Base-by-base conservation (phyloP, 2,888 invertebrate species). In the Tridacna crocea region DNA sequence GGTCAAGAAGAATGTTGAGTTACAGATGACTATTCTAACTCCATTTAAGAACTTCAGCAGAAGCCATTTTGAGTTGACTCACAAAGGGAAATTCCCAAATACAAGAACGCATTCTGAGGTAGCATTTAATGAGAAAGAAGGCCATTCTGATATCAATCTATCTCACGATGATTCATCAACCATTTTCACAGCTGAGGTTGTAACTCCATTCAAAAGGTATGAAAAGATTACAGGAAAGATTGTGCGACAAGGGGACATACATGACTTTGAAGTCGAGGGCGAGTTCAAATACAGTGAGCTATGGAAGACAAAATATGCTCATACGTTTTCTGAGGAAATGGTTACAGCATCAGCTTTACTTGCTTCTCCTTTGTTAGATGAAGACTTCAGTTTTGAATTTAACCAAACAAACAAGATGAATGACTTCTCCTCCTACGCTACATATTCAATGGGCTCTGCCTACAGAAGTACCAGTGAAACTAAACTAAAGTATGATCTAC, bases 11-110 rank as follows among this genome's bases (percentile, higher is more conserved):
- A 63, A 66, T 47, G 65, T 84, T 26, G 60, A 82, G 22, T 82
- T 83, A 55, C 83, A 88, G 27, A 63, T 87, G 6, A 86, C 81
- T 27, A 65, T 90, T 15, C 79, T 78, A 2, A 87, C 88, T 46
- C 90, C 90, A 47, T 90, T 90, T 75, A 66, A 72, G 36, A 73
- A 82, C 36, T 61, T 90, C 26, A 76, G 82, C 66, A 72, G 84
- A 68, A 83, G 81, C 19, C 85, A 88, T 48, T 19, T 84, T 47
- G 63, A 72, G 51, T 83, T 89, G 24, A 65, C 61, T 27, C 87
- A 88, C 79, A 77, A 63, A 24, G 87, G 87, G 27, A 75, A 72
- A 17, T 77, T 77, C 61, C 76, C 80, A 10, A 86, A 87, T 63
- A 82, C 85, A 17, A 79, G 82, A 66, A 82, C 87, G 26, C 76